Base-by-base conservation (phyloP, 2,113 vertebrate species). In the Callopanchax toddi region DNA sequence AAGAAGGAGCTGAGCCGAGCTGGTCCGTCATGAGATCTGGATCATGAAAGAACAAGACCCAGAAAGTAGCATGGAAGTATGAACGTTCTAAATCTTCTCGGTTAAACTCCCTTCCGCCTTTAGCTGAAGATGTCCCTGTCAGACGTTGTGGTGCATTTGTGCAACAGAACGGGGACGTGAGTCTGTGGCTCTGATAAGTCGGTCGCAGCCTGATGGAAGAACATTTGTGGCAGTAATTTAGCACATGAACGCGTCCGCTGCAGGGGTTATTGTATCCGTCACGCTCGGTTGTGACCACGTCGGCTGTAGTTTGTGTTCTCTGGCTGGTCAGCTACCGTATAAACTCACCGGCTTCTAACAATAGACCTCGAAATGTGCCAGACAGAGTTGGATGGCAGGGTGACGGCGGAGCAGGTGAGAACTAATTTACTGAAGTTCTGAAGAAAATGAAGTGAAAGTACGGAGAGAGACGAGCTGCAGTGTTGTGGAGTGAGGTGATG, bases 161-260 rank as follows among this genome's bases (percentile, higher is more conserved):
- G 76, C 60, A 76, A 85, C 13, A 18, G 71, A 15, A 76, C 48
- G 70, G 56, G 49, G 57, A 63, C 74, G 58, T 54, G 71, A 60
- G 48, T 72, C 77, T 73, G 74, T 56, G 66, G 60, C 49, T 49
- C 34, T 55, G 74, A 73, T 66, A 66, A 55, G 71, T 49, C 65
- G 29, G 74, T 52, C 17, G 34, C 20, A 60, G 75, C 70, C 50
- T 44, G 76, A 72, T 76, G 79, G 81, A 68, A 60, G 81, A 85
- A 75, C 67, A 67, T 87, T 88, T 86, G 86, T 71, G 81, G 86
- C 84, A 81, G 86, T 84, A 86, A 90, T 91, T 90, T 89, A 90
- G 86, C 86, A 89, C 88, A 89, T 85, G 87, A 86, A 44, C 67
- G 86, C 78, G 74, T 86, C 74, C 71, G 29, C 85, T 57, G 63